A percentile compares a stretch with the other conserved stretches of the same genome.
Evolutionary conservation across 2,797 vertebrate genomes (phyloP).

Genomic region (Hippopotamyrus pictus): DNA sequence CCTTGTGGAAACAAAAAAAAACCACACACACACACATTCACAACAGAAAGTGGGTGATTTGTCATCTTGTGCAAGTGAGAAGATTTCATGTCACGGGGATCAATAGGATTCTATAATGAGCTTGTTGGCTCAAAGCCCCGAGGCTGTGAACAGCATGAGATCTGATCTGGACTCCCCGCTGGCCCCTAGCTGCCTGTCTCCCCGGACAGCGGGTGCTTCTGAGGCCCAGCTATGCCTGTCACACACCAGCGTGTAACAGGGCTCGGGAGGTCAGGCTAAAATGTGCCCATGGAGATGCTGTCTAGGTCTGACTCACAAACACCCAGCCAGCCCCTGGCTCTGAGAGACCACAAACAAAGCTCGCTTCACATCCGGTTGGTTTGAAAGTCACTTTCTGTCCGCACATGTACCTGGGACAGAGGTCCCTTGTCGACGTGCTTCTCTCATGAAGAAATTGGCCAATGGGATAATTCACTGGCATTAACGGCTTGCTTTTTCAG

Average conservation of each 20-base stretch:
- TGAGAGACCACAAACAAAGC: background rate
- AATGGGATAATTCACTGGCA: background rate
- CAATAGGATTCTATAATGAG: background rate
- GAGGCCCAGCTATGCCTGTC: background rate
- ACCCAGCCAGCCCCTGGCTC: background rate
- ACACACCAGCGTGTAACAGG: background rate
- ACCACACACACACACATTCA: background rate
- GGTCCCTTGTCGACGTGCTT: background rate
- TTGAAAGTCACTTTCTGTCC: background rate
- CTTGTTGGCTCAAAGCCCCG: background rate
- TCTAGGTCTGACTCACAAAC: background rate
- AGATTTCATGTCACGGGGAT: background rate
- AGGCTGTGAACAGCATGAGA: background rate
- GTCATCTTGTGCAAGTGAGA: background rate
- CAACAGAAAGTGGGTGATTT: background rate
- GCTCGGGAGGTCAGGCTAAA: background rate
- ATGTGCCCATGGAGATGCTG: background rate
- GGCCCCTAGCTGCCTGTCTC: background rate
- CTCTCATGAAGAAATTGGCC: background rate
- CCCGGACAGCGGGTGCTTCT: background rate
- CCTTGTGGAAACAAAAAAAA: background rate
- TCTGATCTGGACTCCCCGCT: background rate
- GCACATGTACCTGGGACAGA: background rate
- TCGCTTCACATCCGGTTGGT: background rate
- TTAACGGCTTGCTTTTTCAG: background rate